Evolutionary conservation across 2,113 vertebrate genomes (phyloP).

Genomic region (Hystrix brachyura): DNA sequence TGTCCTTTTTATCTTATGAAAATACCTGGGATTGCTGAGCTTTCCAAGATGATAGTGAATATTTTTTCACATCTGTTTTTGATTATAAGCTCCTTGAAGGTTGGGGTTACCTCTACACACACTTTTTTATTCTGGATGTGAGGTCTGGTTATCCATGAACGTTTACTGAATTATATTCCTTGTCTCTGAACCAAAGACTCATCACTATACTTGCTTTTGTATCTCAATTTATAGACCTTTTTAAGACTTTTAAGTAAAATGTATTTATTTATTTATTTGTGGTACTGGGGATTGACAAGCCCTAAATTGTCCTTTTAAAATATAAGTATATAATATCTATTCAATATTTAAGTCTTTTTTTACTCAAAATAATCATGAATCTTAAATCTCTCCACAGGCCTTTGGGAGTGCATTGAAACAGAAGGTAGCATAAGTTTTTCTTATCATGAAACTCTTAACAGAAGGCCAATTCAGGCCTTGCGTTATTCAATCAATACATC

Average conservation of each 20-base stretch:
- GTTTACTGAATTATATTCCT: not conserved
- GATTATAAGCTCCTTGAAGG: not conserved
- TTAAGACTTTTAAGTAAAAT: conserved; percentile 46
- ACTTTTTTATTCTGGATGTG: not conserved
- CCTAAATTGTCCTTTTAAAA: not conserved
- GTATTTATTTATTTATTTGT: not conserved
- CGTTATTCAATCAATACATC: conserved; percentile 44
- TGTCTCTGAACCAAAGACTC: not conserved
- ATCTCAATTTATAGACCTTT: not conserved
- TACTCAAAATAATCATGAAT: conserved; percentile 33
- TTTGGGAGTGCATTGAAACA: conserved; percentile 9
- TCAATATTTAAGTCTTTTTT: not conserved
- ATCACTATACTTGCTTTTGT: not conserved
- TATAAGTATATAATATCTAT: not conserved
- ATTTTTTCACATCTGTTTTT: conserved; percentile 22
- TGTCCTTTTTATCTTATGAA: not conserved
- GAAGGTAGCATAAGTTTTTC: not conserved
- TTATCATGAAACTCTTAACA: conserved; percentile 85
- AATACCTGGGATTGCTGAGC: not conserved
- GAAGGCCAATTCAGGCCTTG: conserved; percentile 70
- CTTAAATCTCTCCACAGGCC: conserved; percentile 54
- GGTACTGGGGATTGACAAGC: not conserved
- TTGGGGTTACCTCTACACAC: not conserved
- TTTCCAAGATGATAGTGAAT: not conserved
- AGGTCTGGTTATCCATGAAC: not conserved